These are phyloP conservation scores for Porites rus DNA, from an alignment of 92 coral and sea anemone genomes.

Conservation along the genomic window DNA sequence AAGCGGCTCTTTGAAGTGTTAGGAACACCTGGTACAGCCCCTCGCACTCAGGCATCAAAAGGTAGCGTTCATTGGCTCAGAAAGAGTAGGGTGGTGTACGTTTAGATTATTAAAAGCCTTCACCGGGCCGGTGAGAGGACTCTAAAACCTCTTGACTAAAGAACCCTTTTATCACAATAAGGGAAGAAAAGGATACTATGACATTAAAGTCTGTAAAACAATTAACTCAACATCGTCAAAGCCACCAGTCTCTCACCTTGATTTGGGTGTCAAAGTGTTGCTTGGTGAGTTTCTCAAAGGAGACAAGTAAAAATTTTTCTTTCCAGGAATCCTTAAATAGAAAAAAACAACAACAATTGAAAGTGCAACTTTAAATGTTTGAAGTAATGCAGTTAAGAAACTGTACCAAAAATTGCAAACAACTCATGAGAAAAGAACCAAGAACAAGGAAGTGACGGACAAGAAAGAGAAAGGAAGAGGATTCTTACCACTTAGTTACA, in stretches of 20 bases:
- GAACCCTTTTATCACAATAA: no score
- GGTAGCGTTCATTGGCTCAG: no score
- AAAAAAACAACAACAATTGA: background rate
- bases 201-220: no score
- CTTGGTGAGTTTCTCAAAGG: constrained; percentile 44
- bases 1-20: no score
- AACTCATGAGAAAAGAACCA: background rate
- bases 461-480: no score
- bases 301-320: constrained; percentile 42
- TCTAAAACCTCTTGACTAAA: no score
- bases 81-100: no score
- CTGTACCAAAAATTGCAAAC: background rate
- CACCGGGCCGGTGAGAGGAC: no score
- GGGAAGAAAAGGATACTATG: no score
- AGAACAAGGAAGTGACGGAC: background rate
- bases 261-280: constrained; percentile 31
- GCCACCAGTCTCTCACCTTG: constrained; percentile 23
- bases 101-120: no score
- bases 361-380: background rate
- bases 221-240: background rate
- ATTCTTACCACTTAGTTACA: background rate
- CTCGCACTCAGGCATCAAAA: no score
- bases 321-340: constrained; percentile 23
- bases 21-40: no score
- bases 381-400: background rate